Percentiles rank a stretch among this genome's conserved stretches.
These are phyloP conservation scores for Neodiprion lecontei DNA, from an alignment of 1,140 invertebrate species.

Conservation along the genomic window DNA sequence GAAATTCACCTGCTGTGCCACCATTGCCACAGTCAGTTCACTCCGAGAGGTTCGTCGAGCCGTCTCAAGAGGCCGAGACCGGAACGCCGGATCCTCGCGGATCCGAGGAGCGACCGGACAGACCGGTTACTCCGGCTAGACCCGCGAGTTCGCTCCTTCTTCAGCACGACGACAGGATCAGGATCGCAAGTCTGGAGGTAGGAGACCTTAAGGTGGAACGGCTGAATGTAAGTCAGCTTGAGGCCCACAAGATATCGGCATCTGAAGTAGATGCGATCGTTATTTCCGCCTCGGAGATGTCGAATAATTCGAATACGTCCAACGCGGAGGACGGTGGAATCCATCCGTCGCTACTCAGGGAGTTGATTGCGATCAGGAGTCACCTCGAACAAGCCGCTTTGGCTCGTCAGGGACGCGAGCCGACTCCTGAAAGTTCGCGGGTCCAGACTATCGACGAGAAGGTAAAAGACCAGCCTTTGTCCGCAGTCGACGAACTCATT, in stretches of 20 bases:
- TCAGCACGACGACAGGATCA: slow-evolving; percentile 55
- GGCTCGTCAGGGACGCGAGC: slow-evolving; percentile 32
- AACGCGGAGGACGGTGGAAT: slow-evolving; percentile 36
- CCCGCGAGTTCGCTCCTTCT: slow-evolving; percentile 36
- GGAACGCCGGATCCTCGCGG: slow-evolving; percentile 8
- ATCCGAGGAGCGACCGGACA: slow-evolving; percentile 22
- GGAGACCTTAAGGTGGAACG: slow-evolving; percentile 79
- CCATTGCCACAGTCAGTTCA: slow-evolving; percentile 17
- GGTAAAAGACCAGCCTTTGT: not conserved
- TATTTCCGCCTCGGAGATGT: slow-evolving; percentile 71
- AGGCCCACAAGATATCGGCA: slow-evolving; percentile 78
- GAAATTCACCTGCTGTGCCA: slow-evolving; percentile 19
- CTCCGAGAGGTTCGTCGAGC: not conserved
- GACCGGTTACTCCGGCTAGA: not conserved
- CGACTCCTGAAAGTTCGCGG: not conserved
- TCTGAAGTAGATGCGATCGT: slow-evolving; percentile 79
- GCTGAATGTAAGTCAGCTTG: slow-evolving; percentile 76
- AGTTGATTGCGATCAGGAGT: slow-evolving; percentile 55
- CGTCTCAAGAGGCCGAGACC: not conserved
- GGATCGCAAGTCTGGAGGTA: slow-evolving; percentile 68
- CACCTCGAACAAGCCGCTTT: slow-evolving; percentile 47
- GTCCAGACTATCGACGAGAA: not conserved
- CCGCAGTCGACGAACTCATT: not conserved
- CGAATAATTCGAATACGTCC: slow-evolving; percentile 30
- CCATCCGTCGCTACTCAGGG: slow-evolving; percentile 49